Evolutionary conservation across 2,888 invertebrate genomes (phyloP), one percentile per base, ranked within the genome.

Genomic region (Serrognathus titanus): DNA sequence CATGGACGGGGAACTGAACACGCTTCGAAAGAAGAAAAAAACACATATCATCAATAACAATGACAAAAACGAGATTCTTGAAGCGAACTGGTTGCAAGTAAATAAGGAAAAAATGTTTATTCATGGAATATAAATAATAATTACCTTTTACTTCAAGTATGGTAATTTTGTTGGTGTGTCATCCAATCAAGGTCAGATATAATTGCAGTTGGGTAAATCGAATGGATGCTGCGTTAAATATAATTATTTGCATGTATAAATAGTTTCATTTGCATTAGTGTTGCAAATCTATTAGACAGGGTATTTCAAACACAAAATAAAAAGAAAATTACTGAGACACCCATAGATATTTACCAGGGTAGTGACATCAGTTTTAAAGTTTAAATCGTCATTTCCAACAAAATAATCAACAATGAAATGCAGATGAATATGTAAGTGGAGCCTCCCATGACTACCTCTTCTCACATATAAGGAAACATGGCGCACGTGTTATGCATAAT

Each of bases 171-270:
- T 20, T n/a, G 49, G 38, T 49, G 36, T 49, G 49, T 49, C 49
- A 49, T 43, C 16, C 36, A 49, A 49, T 49, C 37, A 49, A 38
- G 49, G 49, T 49, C 49, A 49, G 13, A 36, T 49, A 20, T 49
- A 49, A 49, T 49, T 38, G 38, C 36, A 13, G 16, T 11, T 20
- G 38, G 45, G n/a, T 36, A 10, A 36, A 36, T 31, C 31, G 12
- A 48, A 31, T 24, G 10, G 35, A 24, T 13, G 37, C 36, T 9
- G 49, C 38, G 36, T 37, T 49, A 49, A 49, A 38, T 49, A 31
- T 38, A 49, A 49, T 36, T 37, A 49, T 49, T 49, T 49, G 38
- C 49, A 49, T 38, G 49, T 13, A 36, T 49, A 49, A 49, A 49
- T 24, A 49, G 16, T 10, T 37, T 36, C 3, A 49, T 49, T 37